Conservation (phyloP, 2,888 invertebrate genomes). For the Ellobium chinense region DNA sequence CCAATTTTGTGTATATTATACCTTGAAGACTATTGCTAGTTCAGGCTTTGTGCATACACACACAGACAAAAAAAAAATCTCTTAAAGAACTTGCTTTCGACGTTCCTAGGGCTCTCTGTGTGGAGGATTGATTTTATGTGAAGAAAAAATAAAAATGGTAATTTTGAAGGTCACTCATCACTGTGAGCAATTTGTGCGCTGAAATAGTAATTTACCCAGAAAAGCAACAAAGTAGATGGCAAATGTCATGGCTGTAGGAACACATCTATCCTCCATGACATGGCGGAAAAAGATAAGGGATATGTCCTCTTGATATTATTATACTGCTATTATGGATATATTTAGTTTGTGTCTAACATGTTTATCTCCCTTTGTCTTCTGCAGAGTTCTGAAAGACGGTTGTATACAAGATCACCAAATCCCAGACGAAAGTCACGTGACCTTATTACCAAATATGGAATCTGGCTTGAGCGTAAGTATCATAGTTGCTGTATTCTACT, state of each 20-base stretch:
- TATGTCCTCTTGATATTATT: background rate
- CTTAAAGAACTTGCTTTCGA: background rate
- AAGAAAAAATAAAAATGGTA: too few relatives aligned
- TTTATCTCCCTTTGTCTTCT: background rate
- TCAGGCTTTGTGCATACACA: too few relatives aligned
- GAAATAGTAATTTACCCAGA: background rate
- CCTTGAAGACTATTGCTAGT: too few relatives aligned
- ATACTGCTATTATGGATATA: too few relatives aligned
- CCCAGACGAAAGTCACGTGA: conserved; percentile 42
- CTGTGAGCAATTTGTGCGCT: background rate
- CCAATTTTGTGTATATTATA: too few relatives aligned
- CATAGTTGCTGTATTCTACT: too few relatives aligned
- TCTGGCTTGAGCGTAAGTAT: conserved; percentile 40
- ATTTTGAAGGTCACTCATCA: background rate
- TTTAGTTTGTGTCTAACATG: too few relatives aligned
- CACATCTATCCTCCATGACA: background rate
- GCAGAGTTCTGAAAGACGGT: conserved; percentile 35
- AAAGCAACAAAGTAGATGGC: background rate
- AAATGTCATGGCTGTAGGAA: background rate
- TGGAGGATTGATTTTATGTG: too few relatives aligned
- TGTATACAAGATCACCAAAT: conserved; percentile 37
- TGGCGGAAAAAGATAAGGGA: background rate
- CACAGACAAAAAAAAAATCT: background rate
- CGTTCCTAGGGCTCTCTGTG: background rate
- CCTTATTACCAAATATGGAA: conserved; percentile 42